Conservation (phyloP, 1,140 invertebrate species). For the Medauroidea extradentata region DNA sequence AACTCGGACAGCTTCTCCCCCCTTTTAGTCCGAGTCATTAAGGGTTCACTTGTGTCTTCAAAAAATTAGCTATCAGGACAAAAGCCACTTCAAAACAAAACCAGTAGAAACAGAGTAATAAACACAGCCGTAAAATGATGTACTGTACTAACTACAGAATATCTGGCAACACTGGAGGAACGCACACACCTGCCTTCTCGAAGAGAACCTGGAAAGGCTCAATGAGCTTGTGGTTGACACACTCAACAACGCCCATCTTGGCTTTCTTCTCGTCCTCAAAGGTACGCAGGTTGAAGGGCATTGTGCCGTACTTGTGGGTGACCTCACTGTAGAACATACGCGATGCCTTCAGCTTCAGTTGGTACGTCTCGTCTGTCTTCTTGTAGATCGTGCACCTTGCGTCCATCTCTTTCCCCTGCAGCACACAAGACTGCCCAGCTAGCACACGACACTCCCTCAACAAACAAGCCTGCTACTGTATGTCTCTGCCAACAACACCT, state of each 20-base stretch:
- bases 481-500: no score
- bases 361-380: conserved; percentile 96
- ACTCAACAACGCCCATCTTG: conserved; percentile 95
- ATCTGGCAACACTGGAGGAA: neutral
- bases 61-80: no score
- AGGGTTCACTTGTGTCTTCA: no score
- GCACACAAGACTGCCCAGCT: no score
- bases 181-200: conserved; percentile 44
- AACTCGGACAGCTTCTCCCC: no score
- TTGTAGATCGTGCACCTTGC: conserved; percentile 96
- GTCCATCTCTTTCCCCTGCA: conserved; percentile 80
- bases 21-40: no score
- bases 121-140: neutral
- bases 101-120: neutral
- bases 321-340: conserved; percentile 92
- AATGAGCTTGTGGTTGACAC: conserved; percentile 95
- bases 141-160: neutral
- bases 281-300: conserved; percentile 86
- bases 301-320: conserved; percentile 88
- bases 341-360: conserved; percentile 94
- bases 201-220: conserved; percentile 92
- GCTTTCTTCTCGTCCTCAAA: conserved; percentile 98
- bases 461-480: no score
- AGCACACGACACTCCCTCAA: neutral
- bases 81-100: neutral